Conservation (phyloP, 1,140 invertebrate species). For the Drosophila rufa region DNA sequence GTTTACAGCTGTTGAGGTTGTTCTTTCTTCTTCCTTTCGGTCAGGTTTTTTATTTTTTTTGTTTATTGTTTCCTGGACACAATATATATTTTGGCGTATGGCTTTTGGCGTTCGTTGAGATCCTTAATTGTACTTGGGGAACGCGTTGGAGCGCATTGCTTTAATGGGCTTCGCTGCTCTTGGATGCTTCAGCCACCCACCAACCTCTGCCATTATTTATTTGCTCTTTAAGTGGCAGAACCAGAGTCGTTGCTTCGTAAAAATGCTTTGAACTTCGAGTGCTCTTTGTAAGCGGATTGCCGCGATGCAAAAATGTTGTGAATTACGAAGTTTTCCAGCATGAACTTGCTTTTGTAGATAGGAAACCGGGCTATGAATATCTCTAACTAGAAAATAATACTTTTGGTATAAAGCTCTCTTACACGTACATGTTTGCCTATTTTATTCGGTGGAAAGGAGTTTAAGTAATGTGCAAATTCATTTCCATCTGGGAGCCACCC, state of each 20-base stretch:
- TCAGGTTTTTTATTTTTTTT: slow-evolving; percentile 24
- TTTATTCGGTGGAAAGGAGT: background rate
- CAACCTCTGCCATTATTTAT: slow-evolving; percentile 67
- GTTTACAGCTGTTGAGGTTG: slow-evolving; percentile 29
- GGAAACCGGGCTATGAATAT: background rate
- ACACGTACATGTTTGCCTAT: background rate
- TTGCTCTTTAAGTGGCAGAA: slow-evolving; percentile 47
- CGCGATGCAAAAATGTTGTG: background rate
- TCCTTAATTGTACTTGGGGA: slow-evolving; percentile 65
- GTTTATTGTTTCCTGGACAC: slow-evolving; percentile 59
- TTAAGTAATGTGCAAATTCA: slow-evolving; percentile 2
- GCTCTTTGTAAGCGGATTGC: slow-evolving; percentile 59
- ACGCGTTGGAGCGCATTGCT: slow-evolving; percentile 59
- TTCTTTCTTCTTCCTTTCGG: slow-evolving; percentile 25
- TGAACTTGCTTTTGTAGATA: background rate
- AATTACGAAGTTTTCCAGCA: background rate
- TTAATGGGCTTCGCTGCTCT: slow-evolving; percentile 54
- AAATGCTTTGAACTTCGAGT: slow-evolving; percentile 19
- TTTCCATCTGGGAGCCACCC: slow-evolving; percentile 5
- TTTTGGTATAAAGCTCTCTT: no score
- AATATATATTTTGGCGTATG: slow-evolving; percentile 57
- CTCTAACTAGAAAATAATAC: no score
- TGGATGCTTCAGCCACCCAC: slow-evolving; percentile 51
- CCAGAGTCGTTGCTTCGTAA: background rate
- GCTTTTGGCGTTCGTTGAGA: slow-evolving; percentile 62